Evolutionary conservation across 2,113 vertebrate species (phyloP).

Genomic region (Scophthalmus maximus): DNA sequence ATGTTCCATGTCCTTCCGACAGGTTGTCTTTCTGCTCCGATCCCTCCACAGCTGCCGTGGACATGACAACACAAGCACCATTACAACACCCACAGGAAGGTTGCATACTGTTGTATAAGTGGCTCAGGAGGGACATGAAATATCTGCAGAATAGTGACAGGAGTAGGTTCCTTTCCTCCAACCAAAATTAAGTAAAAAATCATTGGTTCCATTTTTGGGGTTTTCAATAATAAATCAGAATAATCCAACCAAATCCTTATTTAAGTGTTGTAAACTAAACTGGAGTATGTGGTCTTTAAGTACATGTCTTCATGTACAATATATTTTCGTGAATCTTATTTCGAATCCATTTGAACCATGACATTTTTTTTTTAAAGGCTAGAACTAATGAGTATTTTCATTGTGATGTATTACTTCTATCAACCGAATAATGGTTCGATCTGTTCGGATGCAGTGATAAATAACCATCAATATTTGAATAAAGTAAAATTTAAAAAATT

Average conservation of each 20-base stretch:
- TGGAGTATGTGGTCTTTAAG: not conserved
- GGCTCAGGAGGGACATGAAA: not conserved
- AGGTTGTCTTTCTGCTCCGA: not conserved
- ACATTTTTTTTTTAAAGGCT: not conserved
- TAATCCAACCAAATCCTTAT: not conserved
- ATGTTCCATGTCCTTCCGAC: conserved; percentile 10
- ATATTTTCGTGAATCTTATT: too few relatives aligned
- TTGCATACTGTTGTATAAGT: not conserved
- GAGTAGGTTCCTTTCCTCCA: not conserved
- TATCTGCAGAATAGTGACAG: not conserved
- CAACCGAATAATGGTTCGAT: too few relatives aligned
- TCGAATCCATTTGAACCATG: too few relatives aligned
- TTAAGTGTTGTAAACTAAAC: not conserved
- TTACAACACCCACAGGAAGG: conserved; percentile 10
- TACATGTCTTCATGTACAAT: too few relatives aligned
- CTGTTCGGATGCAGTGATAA: too few relatives aligned
- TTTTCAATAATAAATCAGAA: too few relatives aligned
- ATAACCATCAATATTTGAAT: too few relatives aligned
- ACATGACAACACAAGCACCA: not conserved
- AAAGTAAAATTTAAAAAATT: too few relatives aligned
- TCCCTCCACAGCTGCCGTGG: conserved; percentile 37
- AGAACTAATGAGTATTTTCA: not conserved
- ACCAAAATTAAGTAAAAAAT: not conserved
- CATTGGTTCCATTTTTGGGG: too few relatives aligned
- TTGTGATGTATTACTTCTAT: too few relatives aligned